Conservation (phyloP, 2,797 vertebrate genomes). For the Hapalemur alaotrensis region DNA sequence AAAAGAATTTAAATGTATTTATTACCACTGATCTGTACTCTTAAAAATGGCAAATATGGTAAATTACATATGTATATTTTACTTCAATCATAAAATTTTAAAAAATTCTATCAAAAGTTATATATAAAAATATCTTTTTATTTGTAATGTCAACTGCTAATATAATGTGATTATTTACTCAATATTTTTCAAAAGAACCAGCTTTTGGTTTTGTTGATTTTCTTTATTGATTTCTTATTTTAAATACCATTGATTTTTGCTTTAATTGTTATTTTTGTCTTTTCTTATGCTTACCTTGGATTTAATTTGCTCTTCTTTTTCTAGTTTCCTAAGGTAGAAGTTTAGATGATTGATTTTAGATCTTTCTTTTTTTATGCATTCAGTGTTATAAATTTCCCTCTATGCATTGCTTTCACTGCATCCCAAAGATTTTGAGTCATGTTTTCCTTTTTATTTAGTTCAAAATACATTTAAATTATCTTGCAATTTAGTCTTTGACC, state of each 20-base stretch:
- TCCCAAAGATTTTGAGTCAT: not conserved
- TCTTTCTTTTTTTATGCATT: not conserved
- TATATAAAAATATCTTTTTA: not conserved
- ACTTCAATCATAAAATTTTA: not conserved
- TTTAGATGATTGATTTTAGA: not conserved
- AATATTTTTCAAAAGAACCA: not conserved
- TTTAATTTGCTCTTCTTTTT: not conserved
- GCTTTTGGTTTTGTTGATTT: not conserved
- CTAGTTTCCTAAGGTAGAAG: not conserved
- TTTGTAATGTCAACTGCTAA: slow-evolving; percentile 10
- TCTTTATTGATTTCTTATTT: not conserved
- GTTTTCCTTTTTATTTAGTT: not conserved
- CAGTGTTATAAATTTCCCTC: not conserved
- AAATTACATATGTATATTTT: not conserved
- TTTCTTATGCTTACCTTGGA: not conserved
- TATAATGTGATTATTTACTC: not conserved
- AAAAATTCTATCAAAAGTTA: not conserved
- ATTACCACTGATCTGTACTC: not conserved
- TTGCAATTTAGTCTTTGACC: not conserved
- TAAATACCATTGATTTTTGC: not conserved
- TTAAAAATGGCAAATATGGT: not conserved
- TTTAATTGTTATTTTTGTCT: not conserved
- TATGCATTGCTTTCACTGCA: not conserved
- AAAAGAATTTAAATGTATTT: not conserved
- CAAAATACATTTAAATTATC: not conserved